Percentiles rank a stretch among this genome's conserved stretches.
These are phyloP conservation scores for Euplexia lucipara DNA, from an alignment of 2,888 invertebrate genomes.

Conservation along the genomic window DNA sequence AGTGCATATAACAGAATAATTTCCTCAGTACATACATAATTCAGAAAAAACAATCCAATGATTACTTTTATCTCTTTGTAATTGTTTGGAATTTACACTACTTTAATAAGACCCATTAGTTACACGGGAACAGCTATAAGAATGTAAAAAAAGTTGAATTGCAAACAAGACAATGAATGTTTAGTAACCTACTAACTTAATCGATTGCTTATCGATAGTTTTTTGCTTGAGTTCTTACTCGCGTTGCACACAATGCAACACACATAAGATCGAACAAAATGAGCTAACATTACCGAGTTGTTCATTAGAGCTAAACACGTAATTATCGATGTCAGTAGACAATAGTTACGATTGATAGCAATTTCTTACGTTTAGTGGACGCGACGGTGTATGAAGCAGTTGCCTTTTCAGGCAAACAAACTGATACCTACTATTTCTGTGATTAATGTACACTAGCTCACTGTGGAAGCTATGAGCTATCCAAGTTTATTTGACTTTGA, in stretches of 20 bases:
- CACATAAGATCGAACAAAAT: constrained; percentile 55
- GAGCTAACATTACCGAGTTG: constrained; percentile 61
- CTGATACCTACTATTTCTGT: constrained; percentile 6
- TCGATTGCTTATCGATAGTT: constrained; percentile 44
- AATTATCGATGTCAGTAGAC: constrained; percentile 55
- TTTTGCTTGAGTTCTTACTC: constrained; percentile 53
- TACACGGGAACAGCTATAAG: constrained; percentile 45
- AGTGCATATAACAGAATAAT: constrained; percentile 15
- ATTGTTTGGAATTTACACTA: constrained; percentile 34
- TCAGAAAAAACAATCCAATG: constrained; percentile 4
- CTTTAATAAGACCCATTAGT: constrained; percentile 25
- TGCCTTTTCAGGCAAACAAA: constrained; percentile 14
- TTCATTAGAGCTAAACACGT: constrained; percentile 56
- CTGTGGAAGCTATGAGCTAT: no score
- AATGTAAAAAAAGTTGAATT: constrained; percentile 47
- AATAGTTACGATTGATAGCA: constrained; percentile 50
- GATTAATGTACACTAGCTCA: not conserved
- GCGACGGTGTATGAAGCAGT: constrained; percentile 25
- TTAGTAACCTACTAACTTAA: constrained; percentile 59
- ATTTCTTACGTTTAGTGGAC: not conserved
- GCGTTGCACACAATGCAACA: constrained; percentile 42
- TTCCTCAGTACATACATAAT: constrained; percentile 2
- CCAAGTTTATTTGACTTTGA: no score
- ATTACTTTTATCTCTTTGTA: constrained; percentile 28
- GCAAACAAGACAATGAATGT: constrained; percentile 49